Evolutionary conservation across 1,140 invertebrate species (phyloP), one percentile per base, ranked within the genome.

Genomic region (Eriosoma lanigerum): DNA sequence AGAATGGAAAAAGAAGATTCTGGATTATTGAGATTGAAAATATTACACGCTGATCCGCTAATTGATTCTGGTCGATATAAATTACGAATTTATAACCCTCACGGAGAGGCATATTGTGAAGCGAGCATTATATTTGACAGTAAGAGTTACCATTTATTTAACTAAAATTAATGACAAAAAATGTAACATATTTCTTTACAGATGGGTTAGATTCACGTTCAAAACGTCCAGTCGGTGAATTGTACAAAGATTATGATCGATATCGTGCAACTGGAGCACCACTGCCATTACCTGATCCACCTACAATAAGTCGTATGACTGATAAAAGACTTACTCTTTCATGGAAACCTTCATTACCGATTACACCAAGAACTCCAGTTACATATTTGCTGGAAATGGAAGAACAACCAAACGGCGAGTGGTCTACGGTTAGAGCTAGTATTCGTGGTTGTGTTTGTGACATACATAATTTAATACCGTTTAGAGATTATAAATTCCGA

Each of bases 341-440:
- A 0, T 98, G 96, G 96, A 93, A 92, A 83, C 95, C 96, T 4
- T 96, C 94, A 6, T 92, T 96, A 38, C 93, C 94, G 0, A 88
- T 91, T 81, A 91, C 90, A 44, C 92, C 93, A 0, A 87, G 93
- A 56, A 89, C 91, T 81, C 95, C 95, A 0, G 94, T 96, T 26
- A 97, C 95, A 6, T 99, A 98, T 84, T 91, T 93, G 85, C 90
- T 99, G 60, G 96, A 99, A 88, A 97, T 96, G 92, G 92, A 92
- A 84, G 93, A 96, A 84, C 88, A 93, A 73, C 94, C 96, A 21
- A 90, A 94, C 84, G 92, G 95, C 64, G 93, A 96, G 83, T 94
- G 95, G 95, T 93, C 93, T 82, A 93, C 93, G 0, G 90, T 92
- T 0, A 89, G 92, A 81, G 90, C 91, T 26, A 87, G 94, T 6